Evolutionary conservation across 2,113 vertebrate species (phyloP).

Genomic region (Patagioenas fasciata): DNA sequence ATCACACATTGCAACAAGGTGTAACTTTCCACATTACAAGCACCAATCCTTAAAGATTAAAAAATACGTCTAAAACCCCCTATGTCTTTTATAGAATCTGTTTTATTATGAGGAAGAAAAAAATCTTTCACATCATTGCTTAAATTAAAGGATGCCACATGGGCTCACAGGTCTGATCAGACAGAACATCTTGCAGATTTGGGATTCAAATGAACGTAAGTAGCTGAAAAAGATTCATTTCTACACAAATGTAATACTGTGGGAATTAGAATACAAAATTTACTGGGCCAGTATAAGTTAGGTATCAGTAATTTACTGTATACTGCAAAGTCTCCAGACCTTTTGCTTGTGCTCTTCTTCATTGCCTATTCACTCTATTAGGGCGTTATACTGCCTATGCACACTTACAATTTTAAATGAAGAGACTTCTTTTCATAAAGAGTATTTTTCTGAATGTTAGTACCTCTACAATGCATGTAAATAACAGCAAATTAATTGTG

Average conservation of each 20-base stretch:
- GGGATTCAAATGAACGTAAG: not conserved
- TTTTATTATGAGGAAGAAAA: not conserved
- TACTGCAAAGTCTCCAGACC: not conserved
- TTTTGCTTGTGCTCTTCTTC: not conserved
- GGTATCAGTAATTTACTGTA: not conserved
- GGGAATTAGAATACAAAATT: not conserved
- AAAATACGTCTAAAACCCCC: not conserved
- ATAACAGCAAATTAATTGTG: not conserved
- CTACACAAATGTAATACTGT: not conserved
- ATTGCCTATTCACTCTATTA: not conserved
- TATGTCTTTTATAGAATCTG: not conserved
- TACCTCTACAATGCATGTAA: not conserved
- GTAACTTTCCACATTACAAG: not conserved
- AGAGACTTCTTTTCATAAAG: not conserved
- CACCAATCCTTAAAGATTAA: not conserved
- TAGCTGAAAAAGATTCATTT: not conserved
- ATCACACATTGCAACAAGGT: not conserved
- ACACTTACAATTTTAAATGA: not conserved
- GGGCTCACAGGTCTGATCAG: not conserved
- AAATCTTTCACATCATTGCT: not conserved
- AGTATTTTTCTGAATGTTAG: not conserved
- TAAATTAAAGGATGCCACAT: not conserved
- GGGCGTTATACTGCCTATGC: not conserved
- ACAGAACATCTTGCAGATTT: not conserved
- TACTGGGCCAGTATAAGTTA: not conserved